phyloP scores from a whole-genome alignment of 2,113 vertebrate species.

The Equus quagga region DNA sequence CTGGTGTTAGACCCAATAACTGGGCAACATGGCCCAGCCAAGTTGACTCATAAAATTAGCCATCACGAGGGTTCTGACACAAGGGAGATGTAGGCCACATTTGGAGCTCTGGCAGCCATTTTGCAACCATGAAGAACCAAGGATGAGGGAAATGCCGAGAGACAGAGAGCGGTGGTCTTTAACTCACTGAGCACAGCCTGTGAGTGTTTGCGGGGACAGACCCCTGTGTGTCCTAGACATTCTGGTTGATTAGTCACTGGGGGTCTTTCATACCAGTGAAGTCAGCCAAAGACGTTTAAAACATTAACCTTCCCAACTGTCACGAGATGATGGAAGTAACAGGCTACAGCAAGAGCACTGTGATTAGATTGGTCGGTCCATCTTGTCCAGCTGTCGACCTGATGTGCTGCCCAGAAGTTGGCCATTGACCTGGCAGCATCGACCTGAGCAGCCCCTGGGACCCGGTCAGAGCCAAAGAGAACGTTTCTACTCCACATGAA shows the following conservation, averaged over 20 bases:
- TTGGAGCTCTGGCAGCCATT: not conserved
- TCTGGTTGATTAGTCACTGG: not conserved
- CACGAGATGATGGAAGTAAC: fast-evolving
- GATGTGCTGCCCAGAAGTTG: fast-evolving
- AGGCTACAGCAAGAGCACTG: fast-evolving
- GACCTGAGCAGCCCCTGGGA: not conserved
- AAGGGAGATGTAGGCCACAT: not conserved
- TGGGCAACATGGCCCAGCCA: not conserved
- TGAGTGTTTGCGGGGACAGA: fast-evolving
- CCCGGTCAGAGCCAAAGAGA: not conserved
- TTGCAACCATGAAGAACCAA: not conserved
- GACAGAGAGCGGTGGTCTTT: not conserved
- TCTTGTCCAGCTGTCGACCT: not conserved
- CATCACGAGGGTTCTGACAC: too few species aligned
- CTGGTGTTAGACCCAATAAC: not conserved
- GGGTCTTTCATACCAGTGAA: not conserved
- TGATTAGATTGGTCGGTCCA: too few species aligned
- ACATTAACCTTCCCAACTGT: not conserved
- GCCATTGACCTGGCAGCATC: fast-evolving
- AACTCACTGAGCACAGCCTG: not conserved
- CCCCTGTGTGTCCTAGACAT: fast-evolving
- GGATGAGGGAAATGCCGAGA: not conserved
- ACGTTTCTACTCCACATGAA: fast-evolving
- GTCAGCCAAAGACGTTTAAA: not conserved
- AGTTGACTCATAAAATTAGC: too few species aligned